Evolutionary conservation across 2,797 vertebrate genomes (phyloP).

Genomic region (Smutsia gigantea): DNA sequence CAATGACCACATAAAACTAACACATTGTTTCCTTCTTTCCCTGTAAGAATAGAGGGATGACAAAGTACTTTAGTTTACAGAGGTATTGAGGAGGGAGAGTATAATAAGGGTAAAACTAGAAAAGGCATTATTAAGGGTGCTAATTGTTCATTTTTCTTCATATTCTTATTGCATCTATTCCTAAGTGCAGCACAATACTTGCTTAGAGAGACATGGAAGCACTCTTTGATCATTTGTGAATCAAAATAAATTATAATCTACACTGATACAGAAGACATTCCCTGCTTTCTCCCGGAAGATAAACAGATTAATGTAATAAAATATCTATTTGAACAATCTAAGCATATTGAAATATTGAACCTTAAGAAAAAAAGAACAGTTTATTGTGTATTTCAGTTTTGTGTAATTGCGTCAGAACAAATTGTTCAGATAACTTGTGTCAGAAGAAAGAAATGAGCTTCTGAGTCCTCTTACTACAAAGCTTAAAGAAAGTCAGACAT

Average conservation of each 20-base stretch:
- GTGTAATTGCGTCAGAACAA: neutral
- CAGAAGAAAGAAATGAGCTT: conserved; percentile 12
- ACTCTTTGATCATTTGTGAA: neutral
- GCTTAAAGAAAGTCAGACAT: conserved; percentile 20
- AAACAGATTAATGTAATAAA: conserved; percentile 12
- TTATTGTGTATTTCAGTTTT: neutral
- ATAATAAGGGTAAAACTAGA: neutral
- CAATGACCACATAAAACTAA: neutral
- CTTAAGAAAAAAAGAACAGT: neutral
- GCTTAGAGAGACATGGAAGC: neutral
- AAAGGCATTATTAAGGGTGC: neutral
- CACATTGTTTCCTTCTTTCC: neutral
- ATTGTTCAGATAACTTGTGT: conserved; percentile 19
- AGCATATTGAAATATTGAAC: neutral
- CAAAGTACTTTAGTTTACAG: neutral
- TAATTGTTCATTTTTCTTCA: neutral
- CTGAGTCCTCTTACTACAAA: neutral
- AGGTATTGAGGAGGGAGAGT: rapidly evolving
- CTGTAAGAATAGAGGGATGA: neutral
- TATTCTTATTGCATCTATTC: neutral
- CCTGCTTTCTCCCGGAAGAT: neutral
- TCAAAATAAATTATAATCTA: neutral
- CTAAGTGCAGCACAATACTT: neutral
- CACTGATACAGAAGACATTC: neutral
- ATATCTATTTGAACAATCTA: neutral